Evolutionary conservation across 2,113 vertebrate species (phyloP), one percentile per base, ranked within the genome.

Genomic region (Misgurnus mizolepis): DNA sequence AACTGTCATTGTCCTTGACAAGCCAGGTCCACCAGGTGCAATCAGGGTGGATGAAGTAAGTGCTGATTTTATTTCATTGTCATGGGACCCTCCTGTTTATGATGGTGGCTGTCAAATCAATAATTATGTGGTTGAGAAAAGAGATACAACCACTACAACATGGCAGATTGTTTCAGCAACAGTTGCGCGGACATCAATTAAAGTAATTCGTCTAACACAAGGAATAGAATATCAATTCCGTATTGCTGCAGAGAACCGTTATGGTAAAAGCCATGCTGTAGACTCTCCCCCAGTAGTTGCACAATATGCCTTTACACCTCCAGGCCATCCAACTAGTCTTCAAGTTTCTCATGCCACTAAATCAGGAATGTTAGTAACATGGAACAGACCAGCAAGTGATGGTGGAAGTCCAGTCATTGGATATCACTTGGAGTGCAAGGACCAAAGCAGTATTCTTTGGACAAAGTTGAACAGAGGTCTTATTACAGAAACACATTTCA

Each of bases 151-250:
- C 49, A 97, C 97, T 81, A 99, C 96, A 73, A 88, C 90, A 6
- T 99, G 98, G 98, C 94, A 95, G 10, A 90, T 94, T 67, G 96
- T 99, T 67, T 99, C 98, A 85, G 96, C 96, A 78, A 96, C 98
- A 81, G 96, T 99, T 75, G 98, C 97, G 86, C 96, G 98, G 87
- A 96, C 97, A 88, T 97, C 97, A 64, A 93, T 99, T 85, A 99
- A 99, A 90, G 93, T 98, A 80, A 76, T 87, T 70, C 94, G 94
- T 61, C 93, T 99, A 47, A 93, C 55, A 84, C 96, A 96, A 84
- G 96, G 96, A 84, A 95, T 91, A 81, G 98, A 99, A 82, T 99
- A 99, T 93, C 97, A 98, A 85, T 99, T 99, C 94, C 96, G 97
- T 70, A 90, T 99, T 81, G 95, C 93, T 88, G 95, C 98, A 88